Evolutionary conservation across 1,140 invertebrate species (phyloP).

Genomic region (Lepidurus couesii): DNA sequence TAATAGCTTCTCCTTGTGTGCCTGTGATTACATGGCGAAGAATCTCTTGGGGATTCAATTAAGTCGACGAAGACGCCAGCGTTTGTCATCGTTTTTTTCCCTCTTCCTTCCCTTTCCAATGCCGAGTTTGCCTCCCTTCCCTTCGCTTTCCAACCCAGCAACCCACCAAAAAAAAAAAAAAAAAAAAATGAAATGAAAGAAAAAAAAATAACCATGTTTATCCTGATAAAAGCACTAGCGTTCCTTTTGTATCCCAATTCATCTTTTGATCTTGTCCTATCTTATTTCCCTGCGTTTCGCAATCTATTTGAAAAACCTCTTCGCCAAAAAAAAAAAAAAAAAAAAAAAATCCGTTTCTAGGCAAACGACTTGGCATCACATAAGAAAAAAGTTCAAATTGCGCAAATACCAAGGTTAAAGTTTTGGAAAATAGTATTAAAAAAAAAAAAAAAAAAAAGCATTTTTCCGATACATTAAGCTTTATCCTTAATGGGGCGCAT

Average conservation of each 20-base stretch:
- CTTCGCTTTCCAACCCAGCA: not conserved
- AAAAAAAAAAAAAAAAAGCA: no score
- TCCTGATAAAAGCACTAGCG: not conserved
- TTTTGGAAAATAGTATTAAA: no score
- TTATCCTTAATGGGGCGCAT: no score
- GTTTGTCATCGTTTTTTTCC: not conserved
- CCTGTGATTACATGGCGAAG: constrained; percentile 18
- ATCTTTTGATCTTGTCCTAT: not conserved
- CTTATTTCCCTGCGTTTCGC: not conserved
- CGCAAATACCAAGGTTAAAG: no score
- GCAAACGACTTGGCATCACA: no score
- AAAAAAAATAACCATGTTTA: not conserved
- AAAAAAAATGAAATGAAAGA: not conserved
- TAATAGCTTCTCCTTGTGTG: constrained; percentile 14
- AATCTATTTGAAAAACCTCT: not conserved
- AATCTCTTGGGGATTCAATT: constrained; percentile 13
- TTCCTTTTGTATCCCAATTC: not conserved
- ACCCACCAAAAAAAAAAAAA: not conserved
- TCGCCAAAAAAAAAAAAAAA: not conserved
- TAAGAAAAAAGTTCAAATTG: no score
- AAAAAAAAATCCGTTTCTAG: not conserved
- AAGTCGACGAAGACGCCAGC: constrained; percentile 13
- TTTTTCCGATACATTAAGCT: no score
- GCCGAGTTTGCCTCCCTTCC: not conserved
- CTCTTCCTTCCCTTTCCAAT: not conserved